These are phyloP conservation scores for Pardosa pseudoannulata DNA, from an alignment of 2,888 invertebrate genomes.

Conservation along the genomic window DNA sequence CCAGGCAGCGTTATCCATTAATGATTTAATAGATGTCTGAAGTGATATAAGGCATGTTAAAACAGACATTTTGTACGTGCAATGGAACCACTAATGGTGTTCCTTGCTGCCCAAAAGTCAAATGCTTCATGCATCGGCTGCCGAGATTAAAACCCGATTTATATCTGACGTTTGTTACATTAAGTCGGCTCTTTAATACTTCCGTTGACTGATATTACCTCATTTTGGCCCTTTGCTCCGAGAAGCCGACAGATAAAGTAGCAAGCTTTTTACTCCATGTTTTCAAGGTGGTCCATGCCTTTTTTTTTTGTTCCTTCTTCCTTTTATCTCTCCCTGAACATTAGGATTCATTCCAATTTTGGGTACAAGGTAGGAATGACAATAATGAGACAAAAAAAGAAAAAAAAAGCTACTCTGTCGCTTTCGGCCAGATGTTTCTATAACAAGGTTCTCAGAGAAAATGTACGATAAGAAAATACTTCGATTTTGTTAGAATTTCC, in stretches of 20 bases:
- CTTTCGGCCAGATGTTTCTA: background rate
- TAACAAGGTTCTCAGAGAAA: background rate
- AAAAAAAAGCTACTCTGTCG: background rate
- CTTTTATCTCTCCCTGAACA: background rate
- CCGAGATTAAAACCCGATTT: too few relatives aligned
- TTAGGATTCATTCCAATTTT: background rate
- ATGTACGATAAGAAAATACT: background rate
- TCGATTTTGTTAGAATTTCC: too few relatives aligned
- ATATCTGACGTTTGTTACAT: background rate
- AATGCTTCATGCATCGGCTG: too few relatives aligned
- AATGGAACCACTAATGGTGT: too few relatives aligned
- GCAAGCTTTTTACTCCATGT: background rate
- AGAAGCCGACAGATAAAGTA: background rate
- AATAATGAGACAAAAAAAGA: background rate
- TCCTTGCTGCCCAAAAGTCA: too few relatives aligned
- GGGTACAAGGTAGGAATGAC: background rate
- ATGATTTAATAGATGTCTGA: too few relatives aligned
- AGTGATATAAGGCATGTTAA: too few relatives aligned
- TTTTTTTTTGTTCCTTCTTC: too few relatives aligned
- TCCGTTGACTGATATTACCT: background rate
- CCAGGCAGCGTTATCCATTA: too few relatives aligned
- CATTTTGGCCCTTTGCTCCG: background rate
- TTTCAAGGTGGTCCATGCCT: slow-evolving; percentile 2
- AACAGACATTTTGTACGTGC: too few relatives aligned
- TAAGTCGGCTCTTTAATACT: background rate